Base-by-base conservation (phyloP, 2,797 vertebrate genomes). In the Arvicola amphibius region DNA sequence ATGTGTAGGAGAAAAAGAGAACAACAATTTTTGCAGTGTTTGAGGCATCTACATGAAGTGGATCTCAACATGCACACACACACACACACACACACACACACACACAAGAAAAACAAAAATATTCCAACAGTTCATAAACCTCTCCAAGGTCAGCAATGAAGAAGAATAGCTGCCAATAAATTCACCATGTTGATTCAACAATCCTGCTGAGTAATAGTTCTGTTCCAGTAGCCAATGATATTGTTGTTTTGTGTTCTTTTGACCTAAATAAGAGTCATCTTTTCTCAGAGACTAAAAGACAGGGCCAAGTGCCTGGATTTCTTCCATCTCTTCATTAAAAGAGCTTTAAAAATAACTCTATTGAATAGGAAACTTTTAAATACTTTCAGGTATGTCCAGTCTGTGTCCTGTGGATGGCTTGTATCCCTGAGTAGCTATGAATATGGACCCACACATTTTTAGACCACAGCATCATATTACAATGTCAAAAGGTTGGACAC, bases 181-280 rank as follows among this genome's bases (percentile, higher is more conserved):
- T 25, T 10, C 4, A 5, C n/a, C 34, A 40, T 61, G 40, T 78
- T 97, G 61, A 51, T 86, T 93, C 46, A 88, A 53, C 1, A 56
- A 43, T 43, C 27, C 27, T 46, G 74, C 12, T 71, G 7, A 89
- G 37, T 59, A 37, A 53, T 8, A 86, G 46, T 51, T 85, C 8
- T 88, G 92, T 93, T 88, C 81, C 76, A 90, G 17, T 56, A 91
- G 34, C 61, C 89, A 94, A 80, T 9, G 21, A 8, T 77, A 59
- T 81, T 94, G 19, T 4, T 74, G 79, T 91, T 79, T 51, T 92
- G 25, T 73, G 29, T n/a, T 95, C 32, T 25, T 85, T 92, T 95
- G 51, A 92, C 21, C 56, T 91, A 88, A 32, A 37, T 88, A 88
- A 92, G 71, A 84, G 29, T 87, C 56, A 34, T 92, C 34, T 92